These are phyloP conservation scores for Bombus impatiens DNA, from an alignment of 1,140 invertebrate species.

Conservation along the genomic window DNA sequence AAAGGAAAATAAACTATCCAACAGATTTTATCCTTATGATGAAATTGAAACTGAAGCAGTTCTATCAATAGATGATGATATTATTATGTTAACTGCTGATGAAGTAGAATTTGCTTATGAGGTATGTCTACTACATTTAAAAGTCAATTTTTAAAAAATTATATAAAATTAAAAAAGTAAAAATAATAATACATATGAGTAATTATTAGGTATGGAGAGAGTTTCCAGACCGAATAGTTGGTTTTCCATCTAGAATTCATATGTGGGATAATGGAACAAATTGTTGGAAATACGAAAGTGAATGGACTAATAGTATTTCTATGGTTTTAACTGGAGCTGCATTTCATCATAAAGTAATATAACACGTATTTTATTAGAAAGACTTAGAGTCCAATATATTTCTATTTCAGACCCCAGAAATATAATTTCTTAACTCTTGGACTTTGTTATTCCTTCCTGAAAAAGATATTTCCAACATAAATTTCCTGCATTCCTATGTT, in stretches of 20 bases:
- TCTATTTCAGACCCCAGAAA: constrained; percentile 32
- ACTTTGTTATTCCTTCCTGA: constrained; percentile 14
- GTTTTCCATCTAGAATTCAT: constrained; percentile 95
- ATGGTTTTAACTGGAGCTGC: constrained; percentile 97
- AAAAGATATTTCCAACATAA: constrained; percentile 1
- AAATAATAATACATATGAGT: not conserved
- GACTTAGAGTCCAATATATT: not conserved
- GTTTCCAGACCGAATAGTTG: constrained; percentile 95
- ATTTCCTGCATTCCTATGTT: not conserved
- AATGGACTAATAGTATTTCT: constrained; percentile 97
- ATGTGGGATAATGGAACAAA: constrained; percentile 93
- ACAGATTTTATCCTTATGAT: constrained; percentile 95
- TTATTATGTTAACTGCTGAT: constrained; percentile 96
- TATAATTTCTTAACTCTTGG: constrained; percentile 4
- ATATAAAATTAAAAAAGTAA: not conserved
- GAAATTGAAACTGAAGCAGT: constrained; percentile 97
- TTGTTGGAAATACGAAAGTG: constrained; percentile 95
- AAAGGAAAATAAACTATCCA: constrained; percentile 95
- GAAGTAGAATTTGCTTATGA: constrained; percentile 96
- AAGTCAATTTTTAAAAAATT: not conserved
- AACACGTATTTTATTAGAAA: not conserved
- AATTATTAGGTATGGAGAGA: constrained; percentile 93
- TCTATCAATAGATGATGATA: constrained; percentile 96
- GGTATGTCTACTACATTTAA: constrained; percentile 71
- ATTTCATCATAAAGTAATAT: constrained; percentile 92